A percentile compares a stretch with the other conserved stretches of the same genome.
Evolutionary conservation across 2,888 invertebrate genomes (phyloP).

Genomic region (Chirona hameri): DNA sequence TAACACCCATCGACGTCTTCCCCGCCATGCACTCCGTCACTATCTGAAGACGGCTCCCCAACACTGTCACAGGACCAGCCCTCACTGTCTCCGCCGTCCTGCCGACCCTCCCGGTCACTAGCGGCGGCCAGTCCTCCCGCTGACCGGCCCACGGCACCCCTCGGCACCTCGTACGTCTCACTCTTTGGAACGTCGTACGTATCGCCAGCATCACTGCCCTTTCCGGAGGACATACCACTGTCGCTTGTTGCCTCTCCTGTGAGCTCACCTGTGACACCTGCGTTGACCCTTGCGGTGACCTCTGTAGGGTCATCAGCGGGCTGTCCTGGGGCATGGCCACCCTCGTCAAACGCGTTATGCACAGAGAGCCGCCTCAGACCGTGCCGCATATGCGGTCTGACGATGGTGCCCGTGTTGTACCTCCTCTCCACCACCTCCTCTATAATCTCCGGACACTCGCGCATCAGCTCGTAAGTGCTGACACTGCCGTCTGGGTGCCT

Average conservation of each 20-base stretch:
- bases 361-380: not conserved
- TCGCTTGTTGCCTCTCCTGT: not conserved
- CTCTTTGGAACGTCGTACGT: not conserved
- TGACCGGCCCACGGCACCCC: not conserved
- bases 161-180: not conserved
- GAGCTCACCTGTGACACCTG: not conserved
- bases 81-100: no score
- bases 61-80: no score
- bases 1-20: no score
- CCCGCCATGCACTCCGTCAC: no score
- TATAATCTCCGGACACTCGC: constrained; percentile 9
- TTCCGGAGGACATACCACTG: constrained; percentile 8
- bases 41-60: no score
- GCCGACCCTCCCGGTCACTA: not conserved
- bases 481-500: not conserved
- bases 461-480: constrained; percentile 22
- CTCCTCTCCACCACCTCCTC: constrained; percentile 5
- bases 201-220: not conserved
- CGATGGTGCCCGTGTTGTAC: constrained; percentile 24
- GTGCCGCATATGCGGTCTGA: not conserved
- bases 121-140: not conserved
- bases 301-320: no score
- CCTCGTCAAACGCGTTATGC: not conserved
- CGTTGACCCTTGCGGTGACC: not conserved
- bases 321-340: no score